Evolutionary conservation across 2,797 vertebrate genomes (phyloP), one percentile per base, ranked within the genome.

Genomic region (Lophura swinhoii): DNA sequence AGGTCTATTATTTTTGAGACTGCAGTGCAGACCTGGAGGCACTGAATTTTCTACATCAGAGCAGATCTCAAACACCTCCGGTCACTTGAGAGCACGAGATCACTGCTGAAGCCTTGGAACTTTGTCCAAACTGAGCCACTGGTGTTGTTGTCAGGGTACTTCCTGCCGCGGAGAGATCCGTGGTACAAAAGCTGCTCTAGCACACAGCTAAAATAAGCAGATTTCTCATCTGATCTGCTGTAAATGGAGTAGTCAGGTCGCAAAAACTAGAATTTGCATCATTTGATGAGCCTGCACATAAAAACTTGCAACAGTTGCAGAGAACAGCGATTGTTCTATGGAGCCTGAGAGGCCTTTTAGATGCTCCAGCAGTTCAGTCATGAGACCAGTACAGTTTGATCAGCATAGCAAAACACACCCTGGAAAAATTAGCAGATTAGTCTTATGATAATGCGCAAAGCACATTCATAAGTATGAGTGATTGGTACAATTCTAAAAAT

Each of bases 281-380:
- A 70, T 94, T 75, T 91, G 68, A n/a, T 59, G 89, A 91, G 91
- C 67, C 90, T 94, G 81, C 72, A 55, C 17, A 44, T 35, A 96
- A 96, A 96, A 90, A 15, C 76, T 80, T 33, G 15, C 75, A 72
- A 68, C 62, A 75, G 49, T 58, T 68, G 48, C 56, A 60, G 26
- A 62, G 41, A 51, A 51, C 11, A 63, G 83, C 26, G 9, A 70
- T 75, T 94, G 92, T 92, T 94, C 75, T 95, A 31, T 94, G 41
- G 96, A 90, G 75, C 87, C 93, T 93, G 87, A 37, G 85, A 95
- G 85, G 91, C 67, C 95, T 96, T 96, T 93, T 76, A 94, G 91
- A 91, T 95, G 76, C 67, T 94, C 93, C 55, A 83, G 87, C 67
- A 93, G 75, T 96, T 97, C 71, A 88, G 89, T 95, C 92, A 90